These are phyloP conservation scores for Entomyzon cyanotis DNA, from an alignment of 2,113 vertebrate genomes.

Conservation along the genomic window DNA sequence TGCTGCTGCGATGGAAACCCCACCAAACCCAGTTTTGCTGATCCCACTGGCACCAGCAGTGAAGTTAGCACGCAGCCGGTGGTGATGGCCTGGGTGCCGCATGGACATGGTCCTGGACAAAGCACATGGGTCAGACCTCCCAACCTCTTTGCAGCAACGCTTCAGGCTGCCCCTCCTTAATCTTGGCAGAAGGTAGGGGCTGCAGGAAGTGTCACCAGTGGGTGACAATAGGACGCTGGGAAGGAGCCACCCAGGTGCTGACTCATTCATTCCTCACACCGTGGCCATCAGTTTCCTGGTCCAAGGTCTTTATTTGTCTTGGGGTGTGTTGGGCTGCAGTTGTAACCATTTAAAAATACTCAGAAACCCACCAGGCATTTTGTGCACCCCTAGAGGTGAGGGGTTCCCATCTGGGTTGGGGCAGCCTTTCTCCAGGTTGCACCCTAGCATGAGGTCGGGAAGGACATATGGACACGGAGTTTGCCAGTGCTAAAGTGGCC, in stretches of 20 bases:
- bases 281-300: not conserved
- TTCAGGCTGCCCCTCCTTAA: not conserved
- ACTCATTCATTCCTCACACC: not conserved
- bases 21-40: not conserved
- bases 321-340: not conserved
- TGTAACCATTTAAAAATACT: not conserved
- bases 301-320: constrained; percentile 64
- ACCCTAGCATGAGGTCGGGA: fast-evolving
- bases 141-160: fast-evolving
- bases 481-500: not conserved
- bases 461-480: fast-evolving
- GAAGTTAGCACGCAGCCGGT: not conserved
- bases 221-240: not conserved
- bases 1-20: not conserved
- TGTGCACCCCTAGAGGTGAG: constrained; percentile 11
- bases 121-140: not conserved
- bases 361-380: constrained; percentile 6
- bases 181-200: not conserved
- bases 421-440: not conserved
- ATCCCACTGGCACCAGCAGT: not conserved
- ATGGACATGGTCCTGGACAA: not conserved
- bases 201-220: not conserved
- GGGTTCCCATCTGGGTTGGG: not conserved
- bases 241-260: fast-evolving
- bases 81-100: not conserved